A percentile compares a stretch with the other conserved stretches of the same genome.
These are phyloP conservation scores for Anguilla marmorata DNA, from an alignment of 2,797 vertebrate species.

Conservation along the genomic window DNA sequence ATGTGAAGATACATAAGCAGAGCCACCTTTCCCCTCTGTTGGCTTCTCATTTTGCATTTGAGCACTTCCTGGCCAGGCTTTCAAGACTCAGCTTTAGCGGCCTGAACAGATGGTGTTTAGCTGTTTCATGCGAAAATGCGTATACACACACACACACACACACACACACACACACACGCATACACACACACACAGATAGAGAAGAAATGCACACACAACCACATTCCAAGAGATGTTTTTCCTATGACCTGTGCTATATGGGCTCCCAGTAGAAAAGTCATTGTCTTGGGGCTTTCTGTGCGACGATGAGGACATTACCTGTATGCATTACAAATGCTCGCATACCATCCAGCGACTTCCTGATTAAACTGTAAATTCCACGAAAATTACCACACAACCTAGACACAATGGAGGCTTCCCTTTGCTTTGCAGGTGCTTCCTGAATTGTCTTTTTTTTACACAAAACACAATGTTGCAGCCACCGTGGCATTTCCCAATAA, in stretches of 20 bases:
- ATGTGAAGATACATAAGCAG: constrained; percentile 54
- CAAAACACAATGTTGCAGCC: constrained; percentile 7
- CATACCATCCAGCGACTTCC: constrained; percentile 20
- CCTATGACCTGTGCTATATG: background rate
- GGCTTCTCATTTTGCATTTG: background rate
- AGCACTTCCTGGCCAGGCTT: background rate
- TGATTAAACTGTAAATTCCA: constrained; percentile 34
- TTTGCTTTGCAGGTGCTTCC: constrained; percentile 34
- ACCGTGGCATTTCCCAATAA: constrained; percentile 26
- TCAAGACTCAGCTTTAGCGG: constrained; percentile 25
- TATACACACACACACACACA: constrained; percentile 40
- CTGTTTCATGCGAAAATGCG: constrained; percentile 37
- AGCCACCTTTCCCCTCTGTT: constrained; percentile 48
- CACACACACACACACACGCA: constrained; percentile 31
- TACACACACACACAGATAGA: constrained; percentile 29
- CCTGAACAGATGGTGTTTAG: constrained; percentile 27
- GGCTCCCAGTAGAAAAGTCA: constrained; percentile 17
- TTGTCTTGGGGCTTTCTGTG: background rate
- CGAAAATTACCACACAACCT: background rate
- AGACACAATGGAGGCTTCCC: constrained; percentile 36
- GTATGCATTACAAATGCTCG: constrained; percentile 2
- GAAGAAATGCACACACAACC: constrained; percentile 48
- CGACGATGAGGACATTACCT: constrained; percentile 4
- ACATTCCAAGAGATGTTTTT: constrained; percentile 44
- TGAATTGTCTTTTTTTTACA: background rate